Evolutionary conservation across 2,113 vertebrate species (phyloP), one percentile per base, ranked within the genome.

Genomic region (Megaleporinus macrocephalus): DNA sequence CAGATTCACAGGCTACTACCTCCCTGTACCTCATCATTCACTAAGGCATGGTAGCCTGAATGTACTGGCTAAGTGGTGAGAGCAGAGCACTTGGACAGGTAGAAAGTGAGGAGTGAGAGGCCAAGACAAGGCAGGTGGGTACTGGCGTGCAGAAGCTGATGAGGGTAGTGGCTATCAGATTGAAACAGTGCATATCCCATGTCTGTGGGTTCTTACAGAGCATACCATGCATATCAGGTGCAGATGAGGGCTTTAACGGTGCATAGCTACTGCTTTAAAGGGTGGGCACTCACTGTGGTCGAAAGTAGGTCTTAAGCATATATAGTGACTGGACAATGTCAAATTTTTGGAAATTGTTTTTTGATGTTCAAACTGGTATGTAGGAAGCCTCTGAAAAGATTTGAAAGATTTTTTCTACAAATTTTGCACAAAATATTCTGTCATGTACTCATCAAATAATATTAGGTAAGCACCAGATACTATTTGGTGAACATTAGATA

Each of bases 121-220:
- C 29, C 24, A n/a, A 13, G 10, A n/a, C 13, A 27, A 5, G 36
- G 29, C 71, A 62, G 36, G 49, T 73, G 18, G 68, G 70, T 26
- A 22, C 16, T 24, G 24, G 51, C 20, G 41, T 66, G 26, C 24
- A 33, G 26, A 20, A 1, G 36, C 6, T 49, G 26, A 62, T 81
- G 70, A 55, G 22, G 61, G 22, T 66, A 75, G n/a, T 30, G 66
- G 22, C 20, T 81, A 82, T 82, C 65, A 69, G 75, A 57, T 73
- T 18, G 62, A 33, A 76, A 72, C n/a, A 11, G 70, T 61, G 63
- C 70, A 82, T 75, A 59, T 62, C 18, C 14, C 15, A 20, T 78
- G n/a, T 55, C 7, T 66, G 70, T 59, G 70, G 69, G 16, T 13
- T 74, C 51, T 33, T 44, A 29, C 30, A 73, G 69, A 11, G 53